Base-by-base conservation (phyloP, 2,888 invertebrate species). In the Epistrophe eligans region DNA sequence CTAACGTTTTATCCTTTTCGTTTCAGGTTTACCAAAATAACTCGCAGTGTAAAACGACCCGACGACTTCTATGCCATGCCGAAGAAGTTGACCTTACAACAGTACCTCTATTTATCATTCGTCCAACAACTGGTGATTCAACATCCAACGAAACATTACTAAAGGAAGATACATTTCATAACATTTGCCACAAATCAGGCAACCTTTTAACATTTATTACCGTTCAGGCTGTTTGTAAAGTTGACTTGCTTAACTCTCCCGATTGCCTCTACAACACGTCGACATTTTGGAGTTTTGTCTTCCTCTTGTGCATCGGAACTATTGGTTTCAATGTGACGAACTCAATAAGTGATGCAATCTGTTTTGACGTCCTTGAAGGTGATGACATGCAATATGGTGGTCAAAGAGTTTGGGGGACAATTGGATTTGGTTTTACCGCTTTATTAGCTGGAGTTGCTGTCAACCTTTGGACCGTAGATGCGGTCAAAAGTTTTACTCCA, bases 341-440 rank as follows among this genome's bases (percentile, higher is more conserved):
- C 90, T 97, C 96, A 62, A 96, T 98, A 50, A 96, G 97, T 50
- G 98, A 98, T 92, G 97, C 98, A 0, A 96, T 98, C 40, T 97
- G 98, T 91, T 98, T 98, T 90, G 97, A 98, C 92, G 95, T 97
- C 32, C 94, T 98, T 50, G 94, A 95, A 6, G 94, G 95, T 0
- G 94, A 95, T 15, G 95, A 96, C 73, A 94, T 95, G 89, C 94
- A 94, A 79, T 97, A 97, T 90, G 97, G 97, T 0, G 94, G 95
- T 9, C 97, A 97, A 90, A 93, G 97, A 19, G 96, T 97, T 0
- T 97, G 96, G 96, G 97, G 97, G 6, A 96, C 97, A 0, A 95
- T 96, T 6, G 97, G 97, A 0, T 97, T 97, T 90, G 97, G 97
- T 0, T 89, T 95, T 6, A 95, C 96, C 0, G 97, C 97, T 0